Evolutionary conservation across 2,888 invertebrate genomes (phyloP).

Genomic region (Nematopogon swammerdamellus): DNA sequence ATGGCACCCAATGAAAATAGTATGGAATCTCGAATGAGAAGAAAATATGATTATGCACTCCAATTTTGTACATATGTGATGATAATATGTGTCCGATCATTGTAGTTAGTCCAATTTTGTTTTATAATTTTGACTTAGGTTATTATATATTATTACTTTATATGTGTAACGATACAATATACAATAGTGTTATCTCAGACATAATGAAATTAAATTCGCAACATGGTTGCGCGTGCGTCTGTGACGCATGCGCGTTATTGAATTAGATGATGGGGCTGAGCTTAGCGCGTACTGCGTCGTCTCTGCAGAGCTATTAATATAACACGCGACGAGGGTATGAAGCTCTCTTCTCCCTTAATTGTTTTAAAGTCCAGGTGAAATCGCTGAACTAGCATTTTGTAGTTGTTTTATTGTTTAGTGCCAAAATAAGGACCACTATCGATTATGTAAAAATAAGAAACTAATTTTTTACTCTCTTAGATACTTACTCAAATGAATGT

Average conservation of each 20-base stretch:
- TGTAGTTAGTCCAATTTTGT: constrained; percentile 3
- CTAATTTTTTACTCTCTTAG: not conserved
- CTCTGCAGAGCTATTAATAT: too few relatives aligned
- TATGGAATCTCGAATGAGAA: too few relatives aligned
- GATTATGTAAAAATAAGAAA: not conserved
- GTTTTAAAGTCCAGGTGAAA: too few relatives aligned
- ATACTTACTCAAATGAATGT: not conserved
- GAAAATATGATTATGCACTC: too few relatives aligned
- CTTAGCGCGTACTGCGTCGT: too few relatives aligned
- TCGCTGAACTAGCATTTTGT: not conserved
- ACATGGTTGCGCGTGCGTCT: too few relatives aligned
- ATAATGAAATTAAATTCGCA: constrained; percentile 1
- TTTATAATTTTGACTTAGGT: constrained; percentile 2
- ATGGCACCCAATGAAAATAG: too few relatives aligned
- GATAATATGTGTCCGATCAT: constrained; percentile 1
- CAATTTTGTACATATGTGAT: not conserved
- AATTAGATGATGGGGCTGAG: too few relatives aligned
- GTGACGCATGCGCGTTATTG: too few relatives aligned
- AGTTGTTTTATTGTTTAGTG: not conserved
- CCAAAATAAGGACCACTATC: not conserved
- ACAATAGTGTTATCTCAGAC: not conserved
- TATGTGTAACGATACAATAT: constrained; percentile 2
- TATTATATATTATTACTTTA: constrained; percentile 3
- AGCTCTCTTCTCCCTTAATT: too few relatives aligned
- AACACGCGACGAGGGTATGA: too few relatives aligned